Base-by-base conservation (phyloP, 2,113 vertebrate genomes). In the Bubalus kerabau region DNA sequence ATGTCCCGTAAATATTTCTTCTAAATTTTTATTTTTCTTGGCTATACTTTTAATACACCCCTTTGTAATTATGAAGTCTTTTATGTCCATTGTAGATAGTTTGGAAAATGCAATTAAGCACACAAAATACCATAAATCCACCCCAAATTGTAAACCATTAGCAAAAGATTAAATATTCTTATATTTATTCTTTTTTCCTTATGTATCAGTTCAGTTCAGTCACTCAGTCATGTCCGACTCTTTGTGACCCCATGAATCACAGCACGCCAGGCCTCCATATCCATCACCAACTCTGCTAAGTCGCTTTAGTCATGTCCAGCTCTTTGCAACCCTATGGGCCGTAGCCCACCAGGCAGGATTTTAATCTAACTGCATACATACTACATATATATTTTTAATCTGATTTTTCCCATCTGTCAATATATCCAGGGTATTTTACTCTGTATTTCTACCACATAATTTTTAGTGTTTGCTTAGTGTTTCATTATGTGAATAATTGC, bases 41-140 rank as follows among this genome's bases (percentile, higher is more conserved):
- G 16, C 3, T 40, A 92, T 26, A 87, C 3, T 46, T 94, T 89
- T 82, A 60, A 85, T 96, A 91, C 23, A 67, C 82, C 64, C 46
- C 36, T 94, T 80, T 91, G 9, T 91, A 93, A 78, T 87, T 90
- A 87, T 85, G 36, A 78, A 97, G 15, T 89, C 56, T 89, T 92
- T 87, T 95, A 54, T 87, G 5, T 62, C 28, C 21, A 32, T 56
- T 89, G 24, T 48, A 28, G 30, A 57, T 54, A 84, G 26, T 92
- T 97, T 91, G 4, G 23, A 97, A 97, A 97, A 81, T 91, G 59
- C 1, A 83, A 54, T 46, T 4, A 82, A 86, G n/a, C 48, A 56
- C 48, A 80, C 0, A 50, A 76, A 96, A 82, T 86, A 80, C 6
- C 62, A n/a, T 94, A 82, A 82, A 96, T 71, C 56, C 14, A 93